Conservation (phyloP, 2,888 invertebrate genomes). For the Noctuana brunneofusca region DNA sequence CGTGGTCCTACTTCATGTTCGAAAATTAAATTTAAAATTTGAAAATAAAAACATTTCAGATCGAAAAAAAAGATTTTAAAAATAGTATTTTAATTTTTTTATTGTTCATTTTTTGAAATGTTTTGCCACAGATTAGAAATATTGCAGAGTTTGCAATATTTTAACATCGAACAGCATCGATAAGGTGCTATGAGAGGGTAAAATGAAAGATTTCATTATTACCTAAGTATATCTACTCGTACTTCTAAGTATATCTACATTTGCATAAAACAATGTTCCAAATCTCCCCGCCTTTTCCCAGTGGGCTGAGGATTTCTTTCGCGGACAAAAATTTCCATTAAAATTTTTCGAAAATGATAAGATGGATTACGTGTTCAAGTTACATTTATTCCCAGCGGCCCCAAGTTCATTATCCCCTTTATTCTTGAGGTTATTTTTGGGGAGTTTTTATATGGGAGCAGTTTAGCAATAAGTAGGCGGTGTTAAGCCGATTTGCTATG, state of each 20-base stretch:
- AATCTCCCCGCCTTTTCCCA: slow-evolving; percentile 46
- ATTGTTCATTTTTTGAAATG: no score
- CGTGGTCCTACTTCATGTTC: neutral
- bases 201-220: no score
- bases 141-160: no score
- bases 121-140: no score
- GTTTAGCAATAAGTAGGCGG: slow-evolving; percentile 15
- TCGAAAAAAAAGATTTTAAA: no score
- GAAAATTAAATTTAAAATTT: neutral
- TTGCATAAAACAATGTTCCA: slow-evolving; percentile 3
- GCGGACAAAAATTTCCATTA: slow-evolving; percentile 74
- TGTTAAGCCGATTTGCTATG: slow-evolving; percentile 9
- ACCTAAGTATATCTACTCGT: no score
- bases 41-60: no score
- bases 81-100: no score
- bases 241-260: no score
- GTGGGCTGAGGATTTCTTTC: slow-evolving; percentile 64
- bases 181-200: no score
- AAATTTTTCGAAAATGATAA: slow-evolving; percentile 69
- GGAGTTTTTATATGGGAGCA: slow-evolving; percentile 35
- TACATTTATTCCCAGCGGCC: slow-evolving; percentile 65
- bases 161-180: no score
- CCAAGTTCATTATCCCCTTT: slow-evolving; percentile 60
- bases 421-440: slow-evolving; percentile 52
- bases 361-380: slow-evolving; percentile 78